A percentile compares a stretch with the other conserved stretches of the same genome.
phyloP scores from a whole-genome alignment of 2,113 vertebrate species.

The Motacilla tschutschensis region DNA sequence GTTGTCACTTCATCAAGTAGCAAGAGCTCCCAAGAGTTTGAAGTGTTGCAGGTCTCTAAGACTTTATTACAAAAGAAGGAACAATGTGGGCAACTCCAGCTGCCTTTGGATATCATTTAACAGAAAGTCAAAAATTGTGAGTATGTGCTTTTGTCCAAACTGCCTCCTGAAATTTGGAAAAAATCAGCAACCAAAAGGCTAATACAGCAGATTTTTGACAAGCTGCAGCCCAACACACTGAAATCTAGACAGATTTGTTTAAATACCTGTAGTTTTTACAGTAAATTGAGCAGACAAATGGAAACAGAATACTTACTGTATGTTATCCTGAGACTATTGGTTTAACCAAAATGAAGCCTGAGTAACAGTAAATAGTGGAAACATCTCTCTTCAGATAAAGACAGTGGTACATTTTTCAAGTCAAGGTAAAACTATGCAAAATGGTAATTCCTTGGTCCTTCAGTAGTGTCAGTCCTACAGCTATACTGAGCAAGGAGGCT shows the following conservation, averaged over 20 bases:
- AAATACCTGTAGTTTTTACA: not conserved
- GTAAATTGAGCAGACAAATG: not conserved
- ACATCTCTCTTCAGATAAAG: not conserved
- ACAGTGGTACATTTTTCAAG: not conserved
- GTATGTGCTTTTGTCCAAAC: not conserved
- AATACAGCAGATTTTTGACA: not conserved
- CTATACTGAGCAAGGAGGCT: not conserved
- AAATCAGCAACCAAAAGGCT: not conserved
- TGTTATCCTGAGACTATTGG: not conserved
- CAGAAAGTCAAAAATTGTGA: not conserved
- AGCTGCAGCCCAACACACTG: not conserved
- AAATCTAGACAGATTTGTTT: constrained; percentile 6
- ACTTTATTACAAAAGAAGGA: not conserved
- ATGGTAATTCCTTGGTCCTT: not conserved
- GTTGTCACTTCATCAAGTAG: not conserved
- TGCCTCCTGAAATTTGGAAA: not conserved
- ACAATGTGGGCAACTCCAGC: not conserved
- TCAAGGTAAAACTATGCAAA: not conserved
- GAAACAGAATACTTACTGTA: not conserved
- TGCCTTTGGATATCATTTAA: not conserved
- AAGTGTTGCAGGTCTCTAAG: not conserved
- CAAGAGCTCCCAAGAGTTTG: not conserved
- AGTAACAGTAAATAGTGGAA: not conserved
- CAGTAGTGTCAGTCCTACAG: not conserved
- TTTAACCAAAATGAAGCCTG: not conserved